phyloP scores from a whole-genome alignment of 2,797 vertebrate genomes.

The Falco berigora region DNA sequence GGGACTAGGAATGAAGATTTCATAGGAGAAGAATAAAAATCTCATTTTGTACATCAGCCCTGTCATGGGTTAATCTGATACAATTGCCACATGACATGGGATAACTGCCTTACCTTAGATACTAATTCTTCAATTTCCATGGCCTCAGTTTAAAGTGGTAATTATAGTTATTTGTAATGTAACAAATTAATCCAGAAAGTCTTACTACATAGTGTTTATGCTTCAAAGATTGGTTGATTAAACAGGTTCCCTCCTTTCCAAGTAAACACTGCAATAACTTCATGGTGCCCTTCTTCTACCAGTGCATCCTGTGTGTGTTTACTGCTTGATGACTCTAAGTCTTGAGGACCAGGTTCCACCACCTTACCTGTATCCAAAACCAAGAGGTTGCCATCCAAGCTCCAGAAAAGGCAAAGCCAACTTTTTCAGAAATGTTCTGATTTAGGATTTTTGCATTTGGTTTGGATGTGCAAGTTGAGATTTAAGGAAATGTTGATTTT shows the following conservation, averaged over 20 bases:
- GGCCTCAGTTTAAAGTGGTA: not conserved
- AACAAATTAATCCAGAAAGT: not conserved
- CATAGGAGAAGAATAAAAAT: not conserved
- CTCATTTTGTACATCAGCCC: not conserved
- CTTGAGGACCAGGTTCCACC: not conserved
- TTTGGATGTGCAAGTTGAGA: not conserved
- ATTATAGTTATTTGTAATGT: not conserved
- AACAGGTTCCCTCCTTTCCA: not conserved
- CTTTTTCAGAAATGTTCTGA: not conserved
- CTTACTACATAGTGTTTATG: not conserved
- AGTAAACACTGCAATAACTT: not conserved
- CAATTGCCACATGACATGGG: not conserved
- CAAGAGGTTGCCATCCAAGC: not conserved
- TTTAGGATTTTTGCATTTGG: not conserved
- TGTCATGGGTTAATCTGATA: not conserved
- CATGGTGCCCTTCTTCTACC: not conserved
- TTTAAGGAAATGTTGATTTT: not conserved
- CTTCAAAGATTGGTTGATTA: not conserved
- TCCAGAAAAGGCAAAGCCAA: not conserved
- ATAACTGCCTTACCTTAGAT: not conserved
- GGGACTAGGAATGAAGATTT: not conserved
- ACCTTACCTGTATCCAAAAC: not conserved
- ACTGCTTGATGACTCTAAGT: not conserved
- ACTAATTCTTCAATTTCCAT: not conserved
- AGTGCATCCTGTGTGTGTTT: rapidly evolving